Evolutionary conservation across 2,113 vertebrate species (phyloP), one percentile per base, ranked within the genome.

Genomic region (Neoarius graeffei): DNA sequence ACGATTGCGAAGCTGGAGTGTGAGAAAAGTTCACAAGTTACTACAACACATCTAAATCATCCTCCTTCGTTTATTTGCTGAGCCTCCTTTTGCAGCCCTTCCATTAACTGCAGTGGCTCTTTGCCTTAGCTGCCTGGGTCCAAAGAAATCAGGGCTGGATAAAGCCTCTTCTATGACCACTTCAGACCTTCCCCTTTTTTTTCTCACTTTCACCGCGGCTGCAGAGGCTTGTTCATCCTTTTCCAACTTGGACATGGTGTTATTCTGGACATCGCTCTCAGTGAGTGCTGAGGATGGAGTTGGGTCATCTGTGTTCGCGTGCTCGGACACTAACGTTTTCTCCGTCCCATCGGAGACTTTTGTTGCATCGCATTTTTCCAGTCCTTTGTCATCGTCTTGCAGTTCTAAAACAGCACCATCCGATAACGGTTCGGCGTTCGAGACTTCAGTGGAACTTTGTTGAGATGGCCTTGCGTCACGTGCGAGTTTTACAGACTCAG

Each of bases 21-120:
- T 85, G 27, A 64, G 13, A 35, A 35, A 9, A 27, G 7, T 27
- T 69, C 52, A 57, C n/a, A 15, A 42, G 42, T 13, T 30, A 27
- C 73, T 25, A 54, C 30, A 83, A 30, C 7, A 50, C 6, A 62
- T 87, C 69, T 83, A 87, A 83, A 83, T 52, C 82, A 87, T 74
- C 79, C 81, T 83, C 11, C 25, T n/a, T 23, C 76, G 73, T 74
- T 66, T 84, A 27, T 20, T 57, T 19, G 7, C 4, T 59, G 66
- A 7, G 0, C 56, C 30, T n/a, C 81, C 54, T 30, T 73, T 80
- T 35, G 71, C 84, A 23, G 73, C 30, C 27, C 56, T 42, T 80
- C 8, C 6, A 52, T 30, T 52, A 30, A 54, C 59, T 67, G 71
- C 59, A n/a, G 71, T 59, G 13, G 82, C 20, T 54, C 87, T 84